Base-by-base conservation (phyloP, 2,113 vertebrate genomes). In the Ciconia stormi region DNA sequence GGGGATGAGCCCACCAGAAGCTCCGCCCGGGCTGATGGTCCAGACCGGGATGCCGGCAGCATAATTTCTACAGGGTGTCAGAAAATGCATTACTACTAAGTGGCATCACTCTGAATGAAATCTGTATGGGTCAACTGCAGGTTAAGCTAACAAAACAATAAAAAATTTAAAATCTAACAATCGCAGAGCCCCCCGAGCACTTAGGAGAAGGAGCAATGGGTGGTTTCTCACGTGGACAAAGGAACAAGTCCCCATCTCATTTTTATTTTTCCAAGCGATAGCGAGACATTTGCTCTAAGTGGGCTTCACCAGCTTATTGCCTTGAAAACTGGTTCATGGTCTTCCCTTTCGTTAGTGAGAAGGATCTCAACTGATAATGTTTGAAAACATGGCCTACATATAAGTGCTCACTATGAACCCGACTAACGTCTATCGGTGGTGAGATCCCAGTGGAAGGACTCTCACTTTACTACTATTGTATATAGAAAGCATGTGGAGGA, bases 121-220 rank as follows among this genome's bases (percentile, higher is more conserved):
- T 98, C 91, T 79, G 95, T 88, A 97, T 71, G 97, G 98, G 98
- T 98, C 98, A 98, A 70, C 96, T 97, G 97, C 97, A 98, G 98
- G 97, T 97, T 98, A 98, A 97, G 95, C 96, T 98, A 98, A 98
- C 87, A 97, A 96, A 98, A 97, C 92, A 97, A 98, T 98, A 96
- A 98, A 98, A 98, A 98, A 97, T 98, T 97, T 97, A 98, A 93
- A 97, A 96, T 92, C 83, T 76, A 97, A 94, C 92, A 90, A 96
- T 96, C 32, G 15, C 91, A 93, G 94, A 96, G 94, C 88, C 87
- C 94, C 92, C 87, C 16, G 32, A 91, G 94, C 86, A 95, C 95
- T 97, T 55, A 83, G 32, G 19, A 95, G 79, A 83, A 96, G 67
- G 53, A 63, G 63, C 93, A 94, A 38, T 79, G 84, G 94, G 74